Percentiles rank a stretch among this genome's conserved stretches.
These are phyloP conservation scores for Chelidonichthys spinosus DNA, from an alignment of 2,797 vertebrate species.

Conservation along the genomic window DNA sequence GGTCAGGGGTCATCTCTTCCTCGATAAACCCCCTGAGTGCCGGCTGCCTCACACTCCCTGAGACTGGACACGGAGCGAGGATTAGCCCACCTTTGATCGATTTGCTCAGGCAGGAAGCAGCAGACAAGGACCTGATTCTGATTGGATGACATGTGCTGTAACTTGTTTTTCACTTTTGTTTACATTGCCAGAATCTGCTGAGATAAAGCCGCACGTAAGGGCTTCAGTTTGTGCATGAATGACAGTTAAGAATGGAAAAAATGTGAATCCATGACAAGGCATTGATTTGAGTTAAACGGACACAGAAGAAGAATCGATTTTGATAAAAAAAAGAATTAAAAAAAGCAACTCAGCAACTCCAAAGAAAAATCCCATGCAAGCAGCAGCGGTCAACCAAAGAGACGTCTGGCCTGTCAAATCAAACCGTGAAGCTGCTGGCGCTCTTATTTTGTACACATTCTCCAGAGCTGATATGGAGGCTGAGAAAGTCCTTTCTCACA, in stretches of 20 bases:
- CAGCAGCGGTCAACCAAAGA: slow-evolving; percentile 34
- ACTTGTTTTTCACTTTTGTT: slow-evolving; percentile 59
- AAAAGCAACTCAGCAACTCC: not conserved
- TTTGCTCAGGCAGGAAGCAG: slow-evolving; percentile 63
- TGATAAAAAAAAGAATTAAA: not conserved
- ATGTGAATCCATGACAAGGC: slow-evolving; percentile 17
- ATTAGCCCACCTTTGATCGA: slow-evolving; percentile 75
- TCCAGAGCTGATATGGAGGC: slow-evolving; percentile 38
- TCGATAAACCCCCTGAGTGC: slow-evolving; percentile 66
- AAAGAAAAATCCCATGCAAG: slow-evolving; percentile 44
- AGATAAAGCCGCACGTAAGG: slow-evolving; percentile 23
- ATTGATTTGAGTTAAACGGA: slow-evolving; percentile 29
- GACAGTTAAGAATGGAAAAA: slow-evolving; percentile 14
- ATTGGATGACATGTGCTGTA: slow-evolving; percentile 53
- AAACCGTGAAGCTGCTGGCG: slow-evolving; percentile 40
- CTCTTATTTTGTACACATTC: slow-evolving; percentile 51
- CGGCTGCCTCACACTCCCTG: slow-evolving; percentile 28
- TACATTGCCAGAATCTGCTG: slow-evolving; percentile 36
- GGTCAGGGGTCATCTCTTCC: slow-evolving; percentile 69
- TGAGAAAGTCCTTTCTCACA: slow-evolving; percentile 39
- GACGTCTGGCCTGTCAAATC: slow-evolving; percentile 55
- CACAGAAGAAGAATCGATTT: slow-evolving; percentile 20
- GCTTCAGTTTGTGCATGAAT: slow-evolving; percentile 11
- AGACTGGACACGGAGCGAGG: slow-evolving; percentile 47
- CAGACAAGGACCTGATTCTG: slow-evolving; percentile 43